Conservation (phyloP, 2,113 vertebrate genomes). For the Dicerorhinus sumatrensis region DNA sequence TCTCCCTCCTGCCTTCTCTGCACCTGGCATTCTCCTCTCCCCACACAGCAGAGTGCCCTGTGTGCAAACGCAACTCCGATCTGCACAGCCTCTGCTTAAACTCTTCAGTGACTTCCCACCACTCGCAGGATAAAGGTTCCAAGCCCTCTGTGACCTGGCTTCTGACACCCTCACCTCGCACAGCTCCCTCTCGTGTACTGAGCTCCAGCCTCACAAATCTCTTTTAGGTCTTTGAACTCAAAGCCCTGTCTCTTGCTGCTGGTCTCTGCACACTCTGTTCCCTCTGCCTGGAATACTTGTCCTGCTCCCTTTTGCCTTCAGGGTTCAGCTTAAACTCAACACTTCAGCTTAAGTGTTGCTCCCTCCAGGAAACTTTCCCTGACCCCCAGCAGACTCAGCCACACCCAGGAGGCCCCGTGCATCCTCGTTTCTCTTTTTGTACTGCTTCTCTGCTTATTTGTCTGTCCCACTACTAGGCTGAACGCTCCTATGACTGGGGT, state of each 20-base stretch:
- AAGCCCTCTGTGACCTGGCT: not conserved
- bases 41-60: not conserved
- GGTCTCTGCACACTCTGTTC: not conserved
- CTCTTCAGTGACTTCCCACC: not conserved
- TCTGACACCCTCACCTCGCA: not conserved
- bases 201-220: accelerated
- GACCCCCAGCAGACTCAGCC: not conserved
- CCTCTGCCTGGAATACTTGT: not conserved
- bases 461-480: not conserved
- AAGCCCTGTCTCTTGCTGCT: not conserved
- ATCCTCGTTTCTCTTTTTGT: not conserved
- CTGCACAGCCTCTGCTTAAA: not conserved
- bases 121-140: not conserved
- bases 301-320: too few relatives aligned
- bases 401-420: not conserved
- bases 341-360: not conserved
- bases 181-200: accelerated
- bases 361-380: not conserved
- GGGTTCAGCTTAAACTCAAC: too few relatives aligned
- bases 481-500: not conserved
- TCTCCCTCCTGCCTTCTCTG: too few relatives aligned
- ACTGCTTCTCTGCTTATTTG: not conserved
- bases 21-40: not conserved
- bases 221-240: not conserved
- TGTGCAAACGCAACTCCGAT: not conserved